These are phyloP conservation scores for Poeciliopsis gracilis DNA, from an alignment of 2,797 vertebrate genomes.

Conservation along the genomic window DNA sequence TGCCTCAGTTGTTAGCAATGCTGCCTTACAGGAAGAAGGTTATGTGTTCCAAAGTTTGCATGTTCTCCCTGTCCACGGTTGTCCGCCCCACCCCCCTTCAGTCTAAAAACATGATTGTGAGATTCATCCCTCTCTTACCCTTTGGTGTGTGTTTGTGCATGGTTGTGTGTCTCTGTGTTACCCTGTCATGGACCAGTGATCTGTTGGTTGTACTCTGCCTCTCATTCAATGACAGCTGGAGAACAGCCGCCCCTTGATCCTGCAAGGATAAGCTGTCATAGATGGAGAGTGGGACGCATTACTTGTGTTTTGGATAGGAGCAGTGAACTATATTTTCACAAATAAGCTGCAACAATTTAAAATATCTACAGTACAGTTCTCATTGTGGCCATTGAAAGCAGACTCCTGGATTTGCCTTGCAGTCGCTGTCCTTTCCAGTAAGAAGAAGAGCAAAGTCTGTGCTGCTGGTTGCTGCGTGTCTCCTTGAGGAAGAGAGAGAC, in stretches of 20 bases:
- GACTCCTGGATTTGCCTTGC: neutral
- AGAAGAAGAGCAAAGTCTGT: slow-evolving; percentile 19
- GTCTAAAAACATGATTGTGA: neutral
- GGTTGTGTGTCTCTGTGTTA: neutral
- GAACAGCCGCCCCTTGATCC: neutral
- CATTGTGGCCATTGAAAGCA: neutral
- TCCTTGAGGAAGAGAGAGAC: slow-evolving; percentile 60
- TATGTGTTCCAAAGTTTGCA: neutral
- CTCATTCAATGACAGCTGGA: neutral
- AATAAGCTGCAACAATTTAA: neutral
- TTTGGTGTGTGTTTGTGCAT: neutral
- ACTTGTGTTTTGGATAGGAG: neutral
- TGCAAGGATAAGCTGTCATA: neutral
- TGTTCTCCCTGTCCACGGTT: neutral
- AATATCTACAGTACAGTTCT: neutral
- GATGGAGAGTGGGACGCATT: neutral
- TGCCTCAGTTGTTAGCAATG: neutral
- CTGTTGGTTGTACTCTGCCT: neutral
- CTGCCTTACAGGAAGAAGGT: neutral
- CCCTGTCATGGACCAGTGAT: neutral
- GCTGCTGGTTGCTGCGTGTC: slow-evolving; percentile 21
- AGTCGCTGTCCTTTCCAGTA: slow-evolving; percentile 1
- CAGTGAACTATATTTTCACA: neutral
- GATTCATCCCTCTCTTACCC: neutral
- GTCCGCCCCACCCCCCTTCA: neutral